Base-by-base conservation (phyloP, 2,113 vertebrate species). In the Syngnathoides biaculeatus region DNA sequence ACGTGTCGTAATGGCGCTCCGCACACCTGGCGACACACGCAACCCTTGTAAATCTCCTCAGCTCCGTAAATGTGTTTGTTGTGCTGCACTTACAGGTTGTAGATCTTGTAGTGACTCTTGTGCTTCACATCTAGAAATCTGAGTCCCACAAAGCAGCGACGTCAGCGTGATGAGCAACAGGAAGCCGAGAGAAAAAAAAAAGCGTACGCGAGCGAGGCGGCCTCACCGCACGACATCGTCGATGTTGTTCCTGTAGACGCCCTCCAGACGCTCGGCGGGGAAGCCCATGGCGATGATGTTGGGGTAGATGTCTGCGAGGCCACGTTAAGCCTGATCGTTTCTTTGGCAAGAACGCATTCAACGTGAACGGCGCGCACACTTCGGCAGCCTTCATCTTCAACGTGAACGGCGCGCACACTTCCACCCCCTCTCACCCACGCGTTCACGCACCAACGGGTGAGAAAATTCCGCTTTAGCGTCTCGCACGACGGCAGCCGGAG, bases 71-170 rank as follows among this genome's bases (percentile, higher is more conserved):
- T 19, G 47, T 3, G 47, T 50, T 20, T 10, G 8, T 50, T n/a
- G 69, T 14, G 45, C n/a, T 30, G 87, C 93, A 98, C 97, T 99
- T 95, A 99, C 97, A 99, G 93, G 93, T 99, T 99, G 94, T 99
- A 99, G 93, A 99, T 99, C 93, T 99, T 99, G 91, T 99, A 99
- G 97, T 96, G 96, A 92, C 98, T 96, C 96, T 96, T 98, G 94
- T 99, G 97, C 83, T 99, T 99, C 75, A 95, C 97, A 90, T 99
- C 97, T 90, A 99, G 93, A 95, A 99, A 99, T 94, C 97, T 99
- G 89, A 71, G 15, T 47, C 83, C 72, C 9, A 72, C 79, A 63
- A 83, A 66, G 71, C 43, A 65, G 43, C 4, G 12, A 27, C 14
- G 8, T 53, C 4, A 53, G 50, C n/a, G 13, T 2, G n/a, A 65